phyloP scores from a whole-genome alignment of 2,113 vertebrate genomes.

The Eublepharis macularius region DNA sequence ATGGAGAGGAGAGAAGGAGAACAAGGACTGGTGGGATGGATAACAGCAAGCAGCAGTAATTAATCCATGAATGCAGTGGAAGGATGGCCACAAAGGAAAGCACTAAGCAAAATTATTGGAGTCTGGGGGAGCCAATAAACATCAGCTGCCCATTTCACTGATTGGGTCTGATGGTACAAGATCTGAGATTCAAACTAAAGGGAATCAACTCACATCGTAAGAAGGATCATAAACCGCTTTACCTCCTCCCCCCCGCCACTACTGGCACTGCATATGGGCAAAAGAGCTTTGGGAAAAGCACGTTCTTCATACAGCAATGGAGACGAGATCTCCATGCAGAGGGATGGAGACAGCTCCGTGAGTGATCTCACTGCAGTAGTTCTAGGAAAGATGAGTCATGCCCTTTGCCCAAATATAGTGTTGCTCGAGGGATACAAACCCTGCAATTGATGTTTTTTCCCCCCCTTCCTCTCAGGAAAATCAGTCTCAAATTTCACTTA shows the following conservation, averaged over 20 bases:
- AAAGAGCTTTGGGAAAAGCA: constrained; percentile 42
- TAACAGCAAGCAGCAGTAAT: no score
- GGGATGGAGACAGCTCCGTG: constrained; percentile 58
- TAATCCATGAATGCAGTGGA: no score
- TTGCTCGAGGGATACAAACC: constrained; percentile 53
- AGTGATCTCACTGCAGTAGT: constrained; percentile 69
- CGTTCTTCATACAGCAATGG: constrained; percentile 27
- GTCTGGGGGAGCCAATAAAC: no score
- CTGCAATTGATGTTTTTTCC: constrained; percentile 37
- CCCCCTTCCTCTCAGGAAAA: constrained; percentile 20
- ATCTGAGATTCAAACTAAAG: neutral
- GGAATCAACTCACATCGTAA: neutral
- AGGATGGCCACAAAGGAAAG: no score
- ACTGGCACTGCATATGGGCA: constrained; percentile 31
- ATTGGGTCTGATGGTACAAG: no score
- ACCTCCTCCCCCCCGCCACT: constrained; percentile 29
- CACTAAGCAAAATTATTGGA: no score
- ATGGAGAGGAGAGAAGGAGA: no score
- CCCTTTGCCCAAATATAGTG: constrained; percentile 54
- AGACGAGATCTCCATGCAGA: constrained; percentile 40
- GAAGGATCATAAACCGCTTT: neutral
- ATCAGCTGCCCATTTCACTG: no score
- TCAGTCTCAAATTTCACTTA: constrained; percentile 45
- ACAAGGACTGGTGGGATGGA: no score
- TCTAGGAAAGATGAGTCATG: constrained; percentile 77